Percentiles rank a stretch among this genome's conserved stretches.
Conservation (phyloP, 2,888 invertebrate genomes). For the Eupelmus urozonus region DNA sequence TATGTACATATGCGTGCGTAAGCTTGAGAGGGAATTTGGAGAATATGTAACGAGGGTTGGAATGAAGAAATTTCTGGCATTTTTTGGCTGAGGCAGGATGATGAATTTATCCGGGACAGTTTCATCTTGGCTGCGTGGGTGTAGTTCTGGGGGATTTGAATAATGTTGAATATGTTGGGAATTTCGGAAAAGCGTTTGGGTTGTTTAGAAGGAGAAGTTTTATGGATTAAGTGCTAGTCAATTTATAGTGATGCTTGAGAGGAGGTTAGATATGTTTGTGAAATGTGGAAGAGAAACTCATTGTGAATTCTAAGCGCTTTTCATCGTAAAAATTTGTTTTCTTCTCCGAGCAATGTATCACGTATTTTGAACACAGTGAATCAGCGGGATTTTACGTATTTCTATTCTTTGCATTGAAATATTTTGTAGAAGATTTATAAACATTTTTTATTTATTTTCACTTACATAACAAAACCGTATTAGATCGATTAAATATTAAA, state of each 20-base stretch:
- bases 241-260: no score
- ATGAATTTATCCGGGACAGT: slow-evolving; percentile 22
- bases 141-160: neutral
- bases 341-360: no score
- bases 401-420: no score
- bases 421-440: neutral
- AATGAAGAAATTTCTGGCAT: slow-evolving; percentile 31
- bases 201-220: no score
- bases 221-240: no score
- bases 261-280: no score
- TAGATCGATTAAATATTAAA: no score
- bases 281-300: no score
- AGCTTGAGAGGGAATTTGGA: slow-evolving; percentile 3
- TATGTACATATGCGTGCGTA: neutral
- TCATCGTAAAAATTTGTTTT: no score
- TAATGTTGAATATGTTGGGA: neutral
- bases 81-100: slow-evolving; percentile 5
- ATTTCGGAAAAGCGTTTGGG: neutral
- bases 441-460: slow-evolving; percentile 2
- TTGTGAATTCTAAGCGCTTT: no score
- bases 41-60: slow-evolving; percentile 27
- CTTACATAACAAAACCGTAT: neutral
- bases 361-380: slow-evolving; percentile 7
- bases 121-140: no score
- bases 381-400: neutral